Conservation (phyloP, 2,113 vertebrate genomes). For the Callaeas wilsoni region DNA sequence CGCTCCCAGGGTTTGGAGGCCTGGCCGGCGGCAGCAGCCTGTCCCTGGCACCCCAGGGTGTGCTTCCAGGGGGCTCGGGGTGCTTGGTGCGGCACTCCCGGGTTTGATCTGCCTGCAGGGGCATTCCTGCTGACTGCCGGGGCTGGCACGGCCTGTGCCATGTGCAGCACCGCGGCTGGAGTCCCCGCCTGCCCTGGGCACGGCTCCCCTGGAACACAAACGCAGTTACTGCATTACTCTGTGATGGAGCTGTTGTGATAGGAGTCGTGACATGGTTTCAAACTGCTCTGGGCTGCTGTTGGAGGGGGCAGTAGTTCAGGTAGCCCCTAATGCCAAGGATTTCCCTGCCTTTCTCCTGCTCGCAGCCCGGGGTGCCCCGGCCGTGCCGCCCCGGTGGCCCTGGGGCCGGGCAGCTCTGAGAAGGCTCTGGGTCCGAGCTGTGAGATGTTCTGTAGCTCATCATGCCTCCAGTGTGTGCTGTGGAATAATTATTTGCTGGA, state of each 20-base stretch:
- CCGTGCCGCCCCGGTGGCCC: too few relatives aligned
- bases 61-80: too few relatives aligned
- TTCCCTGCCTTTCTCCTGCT: rapidly evolving
- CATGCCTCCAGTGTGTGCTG: neutral
- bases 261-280: neutral
- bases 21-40: too few relatives aligned
- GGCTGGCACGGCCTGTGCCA: neutral
- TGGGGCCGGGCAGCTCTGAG: neutral
- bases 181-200: neutral
- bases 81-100: too few relatives aligned
- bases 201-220: neutral
- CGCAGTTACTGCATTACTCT: neutral
- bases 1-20: too few relatives aligned
- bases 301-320: neutral
- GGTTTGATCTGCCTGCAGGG: too few relatives aligned
- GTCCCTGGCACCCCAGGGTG: too few relatives aligned
- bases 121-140: too few relatives aligned
- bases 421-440: neutral
- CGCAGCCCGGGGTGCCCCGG: rapidly evolving
- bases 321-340: neutral
- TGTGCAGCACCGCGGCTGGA: neutral
- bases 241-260: neutral
- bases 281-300: neutral
- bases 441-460: neutral
- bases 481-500: neutral